Base-by-base conservation (phyloP, 2,888 invertebrate species). In the Sesamia inferens region DNA sequence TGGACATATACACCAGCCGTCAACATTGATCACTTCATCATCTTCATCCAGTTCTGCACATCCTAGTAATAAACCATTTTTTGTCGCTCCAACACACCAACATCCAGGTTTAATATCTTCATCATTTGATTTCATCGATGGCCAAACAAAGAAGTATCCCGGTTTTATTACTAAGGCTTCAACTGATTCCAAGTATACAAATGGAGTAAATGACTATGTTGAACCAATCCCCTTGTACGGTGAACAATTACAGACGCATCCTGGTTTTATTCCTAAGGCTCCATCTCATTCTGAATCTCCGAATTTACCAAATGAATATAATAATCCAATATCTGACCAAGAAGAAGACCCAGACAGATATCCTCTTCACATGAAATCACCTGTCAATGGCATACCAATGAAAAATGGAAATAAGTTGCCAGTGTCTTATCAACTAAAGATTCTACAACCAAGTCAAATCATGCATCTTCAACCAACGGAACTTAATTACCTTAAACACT, bases 221-320 rank as follows among this genome's bases (percentile, higher is more conserved):
- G 5, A 24, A 48, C 14, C 22, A 4, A 48, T 6, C 0, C 19
- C 39, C 16, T 6, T 57, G 42, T 16, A 63, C 13, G 13, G 16
- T 16, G 16, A 1, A 57, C 8, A 74, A 24, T n/a, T 4, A 74
- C 8, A 24, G 5, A 51, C 22, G 6, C 2, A 39, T 39, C 31
- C 75, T 6, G 2, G 14, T 67, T 59, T 59, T 3, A 51, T 59
- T 75, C n/a, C 67, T 51, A 19, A 66, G 4, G 11, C 22, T 44
- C 10, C 19, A 57, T 4, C 55, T 42, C n/a, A 73, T 39, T 39
- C 66, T 13, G 31, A 74, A 19, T 19, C 8, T 10, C 19, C 51
- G 8, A 54, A 31, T 7, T 0, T 19, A 22, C 19, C 44, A 10
- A 66, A 66, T 19, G 7, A 51, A 44, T 51, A 74, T 44, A 66